Evolutionary conservation across 2,113 vertebrate species (phyloP).

Genomic region (Calidris pygmaea): DNA sequence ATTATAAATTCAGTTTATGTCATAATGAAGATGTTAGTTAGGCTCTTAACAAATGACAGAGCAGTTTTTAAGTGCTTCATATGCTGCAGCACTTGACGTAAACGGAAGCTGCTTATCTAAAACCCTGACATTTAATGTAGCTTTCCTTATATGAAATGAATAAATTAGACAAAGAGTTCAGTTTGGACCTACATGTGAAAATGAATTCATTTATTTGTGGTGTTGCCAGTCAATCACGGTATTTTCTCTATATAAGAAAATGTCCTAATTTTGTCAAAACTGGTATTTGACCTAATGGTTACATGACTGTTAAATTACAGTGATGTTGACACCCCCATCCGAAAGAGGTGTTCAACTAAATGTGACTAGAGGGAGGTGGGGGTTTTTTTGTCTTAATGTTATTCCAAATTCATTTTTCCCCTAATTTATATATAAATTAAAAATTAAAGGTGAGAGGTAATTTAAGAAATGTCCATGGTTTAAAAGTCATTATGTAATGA

Average conservation of each 20-base stretch:
- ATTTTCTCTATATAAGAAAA: not conserved
- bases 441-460: not conserved
- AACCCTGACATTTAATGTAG: conserved; percentile 6
- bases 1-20: conserved; percentile 18
- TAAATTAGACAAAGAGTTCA: not conserved
- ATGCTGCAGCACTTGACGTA: not conserved
- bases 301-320: not conserved
- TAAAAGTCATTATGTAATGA: not conserved
- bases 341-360: not conserved
- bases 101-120: conserved; percentile 34
- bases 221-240: not conserved
- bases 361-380: not conserved
- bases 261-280: not conserved
- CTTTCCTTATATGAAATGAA: conserved; percentile 12
- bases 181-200: not conserved
- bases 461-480: not conserved
- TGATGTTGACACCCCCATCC: fast-evolving
- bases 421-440: not conserved
- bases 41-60: conserved; percentile 23
- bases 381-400: not conserved
- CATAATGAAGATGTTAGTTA: conserved; percentile 38
- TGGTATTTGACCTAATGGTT: not conserved
- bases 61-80: conserved; percentile 43
- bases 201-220: not conserved
- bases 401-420: not conserved